Conservation (phyloP, 1,140 invertebrate species). For the Tachypleus tridentatus region DNA sequence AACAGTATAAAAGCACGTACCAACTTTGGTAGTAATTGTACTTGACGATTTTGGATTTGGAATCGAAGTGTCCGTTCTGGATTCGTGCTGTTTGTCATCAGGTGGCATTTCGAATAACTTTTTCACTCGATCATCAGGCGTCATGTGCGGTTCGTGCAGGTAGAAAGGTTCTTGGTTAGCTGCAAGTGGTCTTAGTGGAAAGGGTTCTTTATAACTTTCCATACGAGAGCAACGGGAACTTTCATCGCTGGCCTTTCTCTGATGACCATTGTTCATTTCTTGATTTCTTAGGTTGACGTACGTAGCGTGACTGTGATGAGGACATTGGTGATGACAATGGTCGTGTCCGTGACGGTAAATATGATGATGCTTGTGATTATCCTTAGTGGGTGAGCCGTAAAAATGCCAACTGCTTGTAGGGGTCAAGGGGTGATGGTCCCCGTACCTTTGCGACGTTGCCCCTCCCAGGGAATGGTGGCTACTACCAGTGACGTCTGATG, state of each 20-base stretch:
- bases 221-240: slow-evolving; percentile 31
- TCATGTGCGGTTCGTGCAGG: slow-evolving; percentile 60
- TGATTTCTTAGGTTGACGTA: slow-evolving; percentile 27
- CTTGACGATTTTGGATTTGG: too few relatives aligned
- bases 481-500: slow-evolving; percentile 15
- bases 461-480: slow-evolving; percentile 1
- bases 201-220: not conserved
- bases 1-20: too few relatives aligned
- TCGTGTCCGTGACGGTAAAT: not conserved
- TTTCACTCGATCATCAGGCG: slow-evolving; percentile 60
- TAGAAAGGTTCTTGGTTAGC: slow-evolving; percentile 48
- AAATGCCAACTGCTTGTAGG: slow-evolving; percentile 14
- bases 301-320: slow-evolving; percentile 19
- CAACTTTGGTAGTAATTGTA: too few relatives aligned
- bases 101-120: slow-evolving; percentile 49
- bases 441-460: slow-evolving; percentile 2
- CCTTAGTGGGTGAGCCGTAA: slow-evolving; percentile 5
- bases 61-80: too few relatives aligned
- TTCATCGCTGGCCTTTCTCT: slow-evolving; percentile 24
- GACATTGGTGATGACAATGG: not conserved
- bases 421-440: slow-evolving; percentile 6
- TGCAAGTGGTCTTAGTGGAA: slow-evolving; percentile 18
- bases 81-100: too few relatives aligned
- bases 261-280: slow-evolving; percentile 37
- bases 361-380: slow-evolving; percentile 9